These are phyloP conservation scores for Pangasius sanitwongsei DNA, from an alignment of 2,797 vertebrate genomes.

Conservation along the genomic window DNA sequence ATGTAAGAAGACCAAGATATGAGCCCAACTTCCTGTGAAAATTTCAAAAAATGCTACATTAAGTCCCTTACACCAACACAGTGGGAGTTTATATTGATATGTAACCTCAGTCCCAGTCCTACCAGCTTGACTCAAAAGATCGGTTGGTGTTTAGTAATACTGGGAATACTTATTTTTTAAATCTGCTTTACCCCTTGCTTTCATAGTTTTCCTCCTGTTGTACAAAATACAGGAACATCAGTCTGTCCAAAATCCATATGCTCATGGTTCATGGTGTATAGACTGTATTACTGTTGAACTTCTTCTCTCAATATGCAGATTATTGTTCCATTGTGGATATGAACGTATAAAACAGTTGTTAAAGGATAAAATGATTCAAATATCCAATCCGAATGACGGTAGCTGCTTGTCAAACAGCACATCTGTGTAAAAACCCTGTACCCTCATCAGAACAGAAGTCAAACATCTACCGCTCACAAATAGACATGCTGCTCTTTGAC, in stretches of 20 bases:
- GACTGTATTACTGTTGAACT: neutral
- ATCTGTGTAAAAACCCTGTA: neutral
- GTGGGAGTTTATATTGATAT: conserved; percentile 22
- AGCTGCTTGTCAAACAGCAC: neutral
- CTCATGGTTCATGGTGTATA: neutral
- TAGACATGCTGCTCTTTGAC: conserved; percentile 33
- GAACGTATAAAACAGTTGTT: neutral
- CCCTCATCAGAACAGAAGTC: neutral
- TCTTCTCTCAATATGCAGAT: neutral
- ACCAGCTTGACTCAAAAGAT: neutral
- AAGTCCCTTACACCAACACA: conserved; percentile 16
- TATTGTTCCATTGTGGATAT: neutral
- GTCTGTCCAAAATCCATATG: neutral
- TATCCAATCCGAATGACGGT: neutral
- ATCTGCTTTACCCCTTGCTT: neutral
- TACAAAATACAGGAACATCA: conserved; percentile 6
- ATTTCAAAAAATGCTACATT: conserved; percentile 41
- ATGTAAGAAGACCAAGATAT: conserved; percentile 49
- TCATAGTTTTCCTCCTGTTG: conserved; percentile 10
- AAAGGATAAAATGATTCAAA: neutral
- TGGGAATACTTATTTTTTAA: neutral
- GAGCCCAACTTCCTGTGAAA: conserved; percentile 54
- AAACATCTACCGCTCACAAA: conserved; percentile 7
- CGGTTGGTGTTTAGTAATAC: conserved; percentile 14
- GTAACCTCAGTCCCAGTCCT: neutral